These are phyloP conservation scores for Colistium nudipinnis DNA, from an alignment of 2,113 vertebrate genomes.

Conservation along the genomic window DNA sequence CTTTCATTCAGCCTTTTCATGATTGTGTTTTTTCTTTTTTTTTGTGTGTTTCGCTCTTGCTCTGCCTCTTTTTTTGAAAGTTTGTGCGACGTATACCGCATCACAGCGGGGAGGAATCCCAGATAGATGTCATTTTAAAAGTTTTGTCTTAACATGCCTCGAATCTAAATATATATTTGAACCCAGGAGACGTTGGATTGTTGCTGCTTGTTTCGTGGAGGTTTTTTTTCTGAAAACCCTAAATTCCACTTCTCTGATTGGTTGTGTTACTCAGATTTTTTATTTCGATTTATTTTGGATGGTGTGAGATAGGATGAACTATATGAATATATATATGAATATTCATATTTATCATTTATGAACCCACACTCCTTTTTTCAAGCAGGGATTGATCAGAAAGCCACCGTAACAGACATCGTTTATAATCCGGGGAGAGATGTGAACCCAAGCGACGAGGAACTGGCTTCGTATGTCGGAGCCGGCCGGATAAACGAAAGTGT, in stretches of 20 bases:
- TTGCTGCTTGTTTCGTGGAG: conserved; percentile 36
- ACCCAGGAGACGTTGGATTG: conserved; percentile 36
- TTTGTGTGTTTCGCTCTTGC: conserved; percentile 20
- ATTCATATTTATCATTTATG: no score
- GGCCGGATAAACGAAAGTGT: no score
- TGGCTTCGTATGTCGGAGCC: no score
- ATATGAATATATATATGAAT: no score
- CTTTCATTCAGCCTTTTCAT: conserved; percentile 32
- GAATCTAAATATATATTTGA: conserved; percentile 49
- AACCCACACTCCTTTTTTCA: no score
- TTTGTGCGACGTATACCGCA: conserved; percentile 25
- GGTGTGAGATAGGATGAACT: no score
- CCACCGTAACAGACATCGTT: no score
- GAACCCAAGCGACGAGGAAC: no score
- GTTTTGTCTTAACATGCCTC: conserved; percentile 24
- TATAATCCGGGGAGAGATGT: no score
- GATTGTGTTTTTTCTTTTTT: conserved; percentile 32
- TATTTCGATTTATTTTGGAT: no score
- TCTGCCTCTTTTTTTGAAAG: conserved; percentile 43
- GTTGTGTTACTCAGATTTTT: conserved; percentile 23
- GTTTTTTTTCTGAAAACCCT: conserved; percentile 22
- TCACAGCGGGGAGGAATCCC: conserved; percentile 31
- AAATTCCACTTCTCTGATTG: conserved; percentile 18
- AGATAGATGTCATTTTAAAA: conserved; percentile 30
- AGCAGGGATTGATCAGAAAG: no score